Conservation (phyloP, 2,113 vertebrate species). For the Actinemys pallida region DNA sequence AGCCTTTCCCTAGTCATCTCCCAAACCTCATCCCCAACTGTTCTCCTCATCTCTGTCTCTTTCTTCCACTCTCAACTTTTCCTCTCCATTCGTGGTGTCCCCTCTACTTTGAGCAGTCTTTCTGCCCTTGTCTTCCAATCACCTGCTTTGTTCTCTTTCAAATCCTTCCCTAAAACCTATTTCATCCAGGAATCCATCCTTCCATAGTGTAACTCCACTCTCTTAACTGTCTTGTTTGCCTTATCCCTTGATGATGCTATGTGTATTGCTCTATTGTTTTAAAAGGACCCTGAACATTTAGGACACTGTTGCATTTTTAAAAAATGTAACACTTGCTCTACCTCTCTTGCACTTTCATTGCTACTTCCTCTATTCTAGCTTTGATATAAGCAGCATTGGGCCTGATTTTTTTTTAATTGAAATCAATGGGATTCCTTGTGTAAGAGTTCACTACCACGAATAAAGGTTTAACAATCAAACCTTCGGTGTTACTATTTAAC, state of each 20-base stretch:
- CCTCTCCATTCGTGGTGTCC: not conserved
- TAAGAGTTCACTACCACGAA: slow-evolving; percentile 45
- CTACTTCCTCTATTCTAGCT: not conserved
- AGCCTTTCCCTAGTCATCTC: not conserved
- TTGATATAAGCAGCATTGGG: not conserved
- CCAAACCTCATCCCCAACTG: not conserved
- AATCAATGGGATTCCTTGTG: not conserved
- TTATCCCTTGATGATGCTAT: not conserved
- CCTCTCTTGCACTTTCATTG: not conserved
- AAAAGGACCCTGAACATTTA: not conserved
- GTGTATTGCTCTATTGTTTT: not conserved
- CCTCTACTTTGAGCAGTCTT: rapidly evolving
- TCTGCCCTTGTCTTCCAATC: not conserved
- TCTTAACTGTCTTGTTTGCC: not conserved
- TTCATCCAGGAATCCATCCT: not conserved
- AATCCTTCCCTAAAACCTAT: not conserved
- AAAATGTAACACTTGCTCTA: not conserved
- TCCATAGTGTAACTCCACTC: not conserved
- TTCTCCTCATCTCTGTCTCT: not conserved
- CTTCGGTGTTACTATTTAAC: slow-evolving; percentile 22
- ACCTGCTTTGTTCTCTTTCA: not conserved
- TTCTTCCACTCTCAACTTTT: not conserved
- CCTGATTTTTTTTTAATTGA: slow-evolving; percentile 6
- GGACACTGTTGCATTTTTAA: not conserved
- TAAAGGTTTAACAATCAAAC: slow-evolving; percentile 41